Conservation (phyloP, 2,888 invertebrate genomes). For the Venustoraphidia nigricollis region DNA sequence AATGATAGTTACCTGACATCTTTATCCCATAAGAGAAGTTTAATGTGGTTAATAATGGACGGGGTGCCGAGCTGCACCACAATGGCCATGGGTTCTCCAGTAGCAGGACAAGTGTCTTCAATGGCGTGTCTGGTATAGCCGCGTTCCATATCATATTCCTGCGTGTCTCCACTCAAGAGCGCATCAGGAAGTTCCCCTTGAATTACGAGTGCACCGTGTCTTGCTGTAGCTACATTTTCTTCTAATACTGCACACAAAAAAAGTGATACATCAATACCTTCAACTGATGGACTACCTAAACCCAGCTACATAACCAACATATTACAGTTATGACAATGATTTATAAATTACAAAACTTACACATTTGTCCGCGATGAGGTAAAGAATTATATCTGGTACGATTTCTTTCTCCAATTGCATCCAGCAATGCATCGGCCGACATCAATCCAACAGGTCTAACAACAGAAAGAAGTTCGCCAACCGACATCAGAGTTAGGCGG, state of each 20-base stretch:
- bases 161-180: slow-evolving; percentile 77
- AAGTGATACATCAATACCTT: neutral
- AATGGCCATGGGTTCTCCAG: slow-evolving; percentile 60
- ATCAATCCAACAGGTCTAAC: slow-evolving; percentile 80
- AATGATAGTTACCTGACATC: slow-evolving; percentile 51
- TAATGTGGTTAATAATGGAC: slow-evolving; percentile 86
- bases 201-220: slow-evolving; percentile 72
- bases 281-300: neutral
- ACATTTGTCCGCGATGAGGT: slow-evolving; percentile 67
- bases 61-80: slow-evolving; percentile 67
- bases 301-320: too few species aligned
- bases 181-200: slow-evolving; percentile 81
- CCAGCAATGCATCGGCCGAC: slow-evolving; percentile 78
- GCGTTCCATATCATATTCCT: slow-evolving; percentile 81
- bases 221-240: slow-evolving; percentile 78
- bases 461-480: slow-evolving; percentile 73
- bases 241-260: slow-evolving; percentile 51
- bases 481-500: slow-evolving; percentile 74
- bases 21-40: slow-evolving; percentile 86
- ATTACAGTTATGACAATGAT: neutral
- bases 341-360: slow-evolving; percentile 29
- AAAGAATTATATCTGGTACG: slow-evolving; percentile 63
- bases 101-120: slow-evolving; percentile 20
- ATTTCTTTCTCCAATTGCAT: slow-evolving; percentile 82
- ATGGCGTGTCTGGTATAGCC: slow-evolving; percentile 46